Evolutionary conservation across 2,888 invertebrate species (phyloP).

Genomic region (Pogonocherus hispidulus): DNA sequence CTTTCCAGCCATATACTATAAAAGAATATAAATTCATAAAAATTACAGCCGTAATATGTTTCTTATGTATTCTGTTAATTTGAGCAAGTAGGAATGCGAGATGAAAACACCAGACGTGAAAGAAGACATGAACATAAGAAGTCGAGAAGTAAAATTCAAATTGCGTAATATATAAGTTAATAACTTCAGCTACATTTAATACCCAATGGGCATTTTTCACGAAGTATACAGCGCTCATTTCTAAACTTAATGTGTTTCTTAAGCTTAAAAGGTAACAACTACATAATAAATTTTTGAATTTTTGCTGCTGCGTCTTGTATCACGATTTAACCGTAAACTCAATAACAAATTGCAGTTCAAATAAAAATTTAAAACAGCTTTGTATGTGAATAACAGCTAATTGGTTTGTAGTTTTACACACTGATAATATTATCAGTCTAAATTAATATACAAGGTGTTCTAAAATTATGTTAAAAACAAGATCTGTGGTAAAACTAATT

Average conservation of each 20-base stretch:
- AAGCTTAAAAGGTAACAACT: constrained; percentile 29
- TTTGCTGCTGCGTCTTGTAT: not conserved
- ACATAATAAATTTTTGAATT: constrained; percentile 28
- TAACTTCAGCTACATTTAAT: constrained; percentile 14
- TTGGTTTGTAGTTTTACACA: not conserved
- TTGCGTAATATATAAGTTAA: constrained; percentile 2
- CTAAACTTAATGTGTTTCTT: constrained; percentile 22
- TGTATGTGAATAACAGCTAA: constrained; percentile 10
- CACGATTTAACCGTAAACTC: constrained; percentile 3
- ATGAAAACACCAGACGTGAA: not conserved
- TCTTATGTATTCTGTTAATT: too few relatives aligned
- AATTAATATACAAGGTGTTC: too few relatives aligned
- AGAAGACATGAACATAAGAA: not conserved
- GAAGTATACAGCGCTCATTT: constrained; percentile 9
- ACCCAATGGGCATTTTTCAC: constrained; percentile 8
- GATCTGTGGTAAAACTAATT: too few relatives aligned
- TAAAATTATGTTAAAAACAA: too few relatives aligned
- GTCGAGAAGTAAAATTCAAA: not conserved
- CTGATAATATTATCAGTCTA: too few relatives aligned
- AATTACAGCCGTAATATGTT: too few relatives aligned
- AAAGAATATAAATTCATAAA: too few relatives aligned
- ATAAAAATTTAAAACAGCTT: constrained; percentile 8
- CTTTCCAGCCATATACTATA: too few relatives aligned
- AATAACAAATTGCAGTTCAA: constrained; percentile 7
- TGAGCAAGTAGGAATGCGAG: not conserved